Conservation (phyloP, 2,888 invertebrate genomes). For the Proisotoma minuta region DNA sequence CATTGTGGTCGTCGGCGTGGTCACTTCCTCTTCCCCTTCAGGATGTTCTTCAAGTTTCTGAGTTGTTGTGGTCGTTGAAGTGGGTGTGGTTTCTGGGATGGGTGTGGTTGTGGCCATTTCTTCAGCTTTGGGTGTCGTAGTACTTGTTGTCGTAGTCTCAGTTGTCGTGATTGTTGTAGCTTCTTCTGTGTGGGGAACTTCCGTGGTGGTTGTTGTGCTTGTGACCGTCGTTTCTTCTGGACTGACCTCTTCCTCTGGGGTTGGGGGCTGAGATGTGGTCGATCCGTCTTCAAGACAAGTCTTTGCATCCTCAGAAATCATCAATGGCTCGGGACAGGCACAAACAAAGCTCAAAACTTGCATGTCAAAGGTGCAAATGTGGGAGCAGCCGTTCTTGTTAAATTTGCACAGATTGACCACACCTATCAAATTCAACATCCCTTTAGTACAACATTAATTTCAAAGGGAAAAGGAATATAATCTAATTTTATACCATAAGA, state of each 20-base stretch:
- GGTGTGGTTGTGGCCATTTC: not conserved
- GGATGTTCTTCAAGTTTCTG: not conserved
- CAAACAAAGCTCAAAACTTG: constrained; percentile 61
- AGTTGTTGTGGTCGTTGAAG: not conserved
- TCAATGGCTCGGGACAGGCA: constrained; percentile 59
- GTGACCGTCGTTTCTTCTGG: constrained; percentile 32
- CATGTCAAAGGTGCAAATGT: constrained; percentile 65
- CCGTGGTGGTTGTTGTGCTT: constrained; percentile 38
- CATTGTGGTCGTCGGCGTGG: not conserved
- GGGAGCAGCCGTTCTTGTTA: constrained; percentile 62
- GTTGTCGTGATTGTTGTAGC: not conserved
- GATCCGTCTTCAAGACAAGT: constrained; percentile 51
- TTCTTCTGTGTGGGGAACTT: not conserved
- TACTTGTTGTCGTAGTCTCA: constrained; percentile 11
- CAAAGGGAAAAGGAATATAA: not conserved
- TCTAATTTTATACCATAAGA: constrained; percentile 11
- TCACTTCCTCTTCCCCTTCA: not conserved
- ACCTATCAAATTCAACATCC: constrained; percentile 46
- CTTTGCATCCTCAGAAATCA: constrained; percentile 54
- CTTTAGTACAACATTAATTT: not conserved
- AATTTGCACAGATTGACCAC: constrained; percentile 63
- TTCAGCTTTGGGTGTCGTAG: constrained; percentile 14
- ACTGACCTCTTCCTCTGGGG: constrained; percentile 43
- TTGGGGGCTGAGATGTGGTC: not conserved
- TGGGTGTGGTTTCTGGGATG: not conserved